phyloP scores from a whole-genome alignment of 2,113 vertebrate species.

The Nycticebus coucang region DNA sequence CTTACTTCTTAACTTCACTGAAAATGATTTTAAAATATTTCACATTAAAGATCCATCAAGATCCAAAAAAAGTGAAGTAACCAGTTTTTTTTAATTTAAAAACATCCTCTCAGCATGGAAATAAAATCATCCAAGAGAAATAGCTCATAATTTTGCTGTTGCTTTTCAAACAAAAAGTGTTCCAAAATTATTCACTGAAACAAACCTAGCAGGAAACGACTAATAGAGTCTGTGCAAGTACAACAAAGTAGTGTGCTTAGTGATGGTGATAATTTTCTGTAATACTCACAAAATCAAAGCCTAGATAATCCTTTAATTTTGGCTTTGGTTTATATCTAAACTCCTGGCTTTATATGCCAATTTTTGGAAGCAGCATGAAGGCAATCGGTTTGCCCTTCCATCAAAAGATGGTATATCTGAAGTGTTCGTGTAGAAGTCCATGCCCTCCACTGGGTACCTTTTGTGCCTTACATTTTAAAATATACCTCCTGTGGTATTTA shows the following conservation, averaged over 20 bases:
- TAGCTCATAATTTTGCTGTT: slow-evolving; percentile 75
- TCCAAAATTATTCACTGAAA: slow-evolving; percentile 46
- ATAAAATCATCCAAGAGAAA: slow-evolving; percentile 80
- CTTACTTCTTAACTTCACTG: slow-evolving; percentile 9
- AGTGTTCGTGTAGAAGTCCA: background rate
- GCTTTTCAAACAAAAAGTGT: slow-evolving; percentile 72
- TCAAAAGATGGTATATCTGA: background rate
- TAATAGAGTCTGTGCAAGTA: background rate
- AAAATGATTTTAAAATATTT: slow-evolving; percentile 51
- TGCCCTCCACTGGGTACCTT: background rate
- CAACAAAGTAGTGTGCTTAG: background rate
- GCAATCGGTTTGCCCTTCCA: background rate
- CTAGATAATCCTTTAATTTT: background rate
- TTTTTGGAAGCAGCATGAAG: background rate
- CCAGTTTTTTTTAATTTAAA: slow-evolving; percentile 47
- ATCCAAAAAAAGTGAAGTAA: slow-evolving; percentile 42
- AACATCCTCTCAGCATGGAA: slow-evolving; percentile 75
- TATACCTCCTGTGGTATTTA: background rate
- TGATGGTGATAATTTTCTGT: background rate
- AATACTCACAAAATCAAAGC: background rate
- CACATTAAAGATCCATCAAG: slow-evolving; percentile 18
- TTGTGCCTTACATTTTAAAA: background rate
- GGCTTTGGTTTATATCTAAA: background rate
- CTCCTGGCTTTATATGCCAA: background rate
- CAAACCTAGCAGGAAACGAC: background rate